Percentiles rank a stretch among this genome's conserved stretches.
Evolutionary conservation across 1,140 invertebrate species (phyloP).

Genomic region (Euwallacea similis): DNA sequence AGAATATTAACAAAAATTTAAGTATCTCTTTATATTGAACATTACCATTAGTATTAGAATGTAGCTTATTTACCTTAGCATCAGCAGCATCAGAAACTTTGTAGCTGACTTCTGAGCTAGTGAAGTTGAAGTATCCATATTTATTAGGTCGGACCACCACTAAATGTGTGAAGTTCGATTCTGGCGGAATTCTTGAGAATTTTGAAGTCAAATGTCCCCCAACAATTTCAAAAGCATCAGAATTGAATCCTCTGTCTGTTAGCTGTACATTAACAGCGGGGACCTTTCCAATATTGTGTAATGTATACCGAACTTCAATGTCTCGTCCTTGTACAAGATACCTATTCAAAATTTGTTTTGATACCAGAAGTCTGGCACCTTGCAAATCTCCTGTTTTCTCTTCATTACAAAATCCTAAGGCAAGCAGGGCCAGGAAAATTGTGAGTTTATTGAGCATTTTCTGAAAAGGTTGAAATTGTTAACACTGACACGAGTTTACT

Average conservation of each 20-base stretch:
- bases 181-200: constrained; percentile 88
- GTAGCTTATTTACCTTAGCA: constrained; percentile 57
- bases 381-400: constrained; percentile 64
- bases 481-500: too few relatives aligned
- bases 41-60: constrained; percentile 1
- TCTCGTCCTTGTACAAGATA: constrained; percentile 99
- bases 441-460: constrained; percentile 23
- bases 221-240: constrained; percentile 84
- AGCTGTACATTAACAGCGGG: constrained; percentile 88
- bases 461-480: not conserved
- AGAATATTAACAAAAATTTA: too few relatives aligned
- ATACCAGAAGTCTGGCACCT: constrained; percentile 73
- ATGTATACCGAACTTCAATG: constrained; percentile 88
- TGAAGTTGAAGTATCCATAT: constrained; percentile 96
- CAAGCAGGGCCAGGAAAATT: constrained; percentile 11
- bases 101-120: constrained; percentile 91
- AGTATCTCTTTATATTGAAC: not conserved
- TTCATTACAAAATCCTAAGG: constrained; percentile 23
- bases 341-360: constrained; percentile 93
- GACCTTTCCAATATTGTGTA: constrained; percentile 82
- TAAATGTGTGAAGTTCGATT: constrained; percentile 91
- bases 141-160: constrained; percentile 87
- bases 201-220: constrained; percentile 81
- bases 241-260: constrained; percentile 86
- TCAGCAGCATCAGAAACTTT: constrained; percentile 75